Percentiles rank a stretch among this genome's conserved stretches.
These are phyloP conservation scores for Pseudoatta argentina DNA, from an alignment of 1,140 invertebrate species.

Conservation along the genomic window DNA sequence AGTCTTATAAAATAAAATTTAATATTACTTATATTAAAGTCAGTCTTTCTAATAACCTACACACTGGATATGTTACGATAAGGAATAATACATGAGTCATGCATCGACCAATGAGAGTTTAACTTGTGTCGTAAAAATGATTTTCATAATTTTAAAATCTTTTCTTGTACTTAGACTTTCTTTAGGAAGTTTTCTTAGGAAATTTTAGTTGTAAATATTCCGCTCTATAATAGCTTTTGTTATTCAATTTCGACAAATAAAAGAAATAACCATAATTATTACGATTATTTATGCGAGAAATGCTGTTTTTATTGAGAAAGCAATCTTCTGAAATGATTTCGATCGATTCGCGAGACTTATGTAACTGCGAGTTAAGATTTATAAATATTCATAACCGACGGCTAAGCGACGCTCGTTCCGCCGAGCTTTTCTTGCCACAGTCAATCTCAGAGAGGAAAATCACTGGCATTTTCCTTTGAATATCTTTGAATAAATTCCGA, in stretches of 20 bases:
- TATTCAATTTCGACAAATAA: background rate
- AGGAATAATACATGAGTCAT: too few relatives aligned
- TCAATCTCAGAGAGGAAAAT: conserved; percentile 52
- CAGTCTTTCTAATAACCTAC: too few relatives aligned
- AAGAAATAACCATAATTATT: background rate
- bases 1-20: too few relatives aligned
- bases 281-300: conserved; percentile 32
- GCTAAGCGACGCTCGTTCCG: conserved; percentile 38
- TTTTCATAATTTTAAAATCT: background rate
- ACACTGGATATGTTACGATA: too few relatives aligned
- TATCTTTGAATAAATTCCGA: conserved; percentile 61
- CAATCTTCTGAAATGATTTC: conserved; percentile 2
- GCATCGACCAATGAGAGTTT: too few relatives aligned
- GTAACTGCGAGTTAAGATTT: conserved; percentile 46
- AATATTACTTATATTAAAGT: too few relatives aligned
- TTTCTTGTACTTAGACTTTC: background rate
- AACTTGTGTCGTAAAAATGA: too few relatives aligned
- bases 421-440: conserved; percentile 46
- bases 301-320: background rate
- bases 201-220: background rate
- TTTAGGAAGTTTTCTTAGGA: background rate
- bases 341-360: conserved; percentile 39
- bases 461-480: conserved; percentile 51
- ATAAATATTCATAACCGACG: conserved; percentile 55
- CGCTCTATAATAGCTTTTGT: background rate